Percentiles rank a stretch among this genome's conserved stretches.
Conservation (phyloP, 2,797 vertebrate genomes). For the Sebastes aleutianus region DNA sequence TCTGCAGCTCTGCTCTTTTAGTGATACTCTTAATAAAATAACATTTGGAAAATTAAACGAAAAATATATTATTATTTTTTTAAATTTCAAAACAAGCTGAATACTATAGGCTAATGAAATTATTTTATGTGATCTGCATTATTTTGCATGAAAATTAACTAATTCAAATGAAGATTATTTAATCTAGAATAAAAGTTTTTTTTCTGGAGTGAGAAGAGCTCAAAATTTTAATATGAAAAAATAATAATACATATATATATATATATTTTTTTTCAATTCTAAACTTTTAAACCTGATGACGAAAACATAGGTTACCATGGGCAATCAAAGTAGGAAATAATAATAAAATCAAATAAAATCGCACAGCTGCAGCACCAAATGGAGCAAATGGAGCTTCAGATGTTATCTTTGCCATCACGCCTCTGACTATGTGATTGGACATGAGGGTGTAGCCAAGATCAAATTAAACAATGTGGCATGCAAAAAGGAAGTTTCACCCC, state of each 20-base stretch:
- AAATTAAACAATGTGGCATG: slow-evolving; percentile 24
- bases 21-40: not conserved
- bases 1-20: not conserved
- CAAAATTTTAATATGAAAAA: not conserved
- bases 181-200: not conserved
- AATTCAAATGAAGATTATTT: not conserved
- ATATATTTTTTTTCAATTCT: not conserved
- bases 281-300: not conserved
- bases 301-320: not conserved
- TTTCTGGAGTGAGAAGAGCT: not conserved
- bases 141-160: not conserved
- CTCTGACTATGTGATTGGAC: slow-evolving; percentile 6
- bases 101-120: not conserved
- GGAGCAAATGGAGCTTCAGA: slow-evolving; percentile 9
- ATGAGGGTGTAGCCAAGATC: not conserved
- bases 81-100: not conserved
- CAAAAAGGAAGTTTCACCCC: slow-evolving; percentile 25
- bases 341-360: not conserved
- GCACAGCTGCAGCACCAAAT: not conserved
- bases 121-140: not conserved
- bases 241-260: not conserved
- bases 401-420: not conserved
- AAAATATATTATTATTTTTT: fast-evolving
- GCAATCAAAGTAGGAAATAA: not conserved
- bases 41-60: not conserved